Conservation (phyloP, 2,888 invertebrate species). For the Theretra japonica region DNA sequence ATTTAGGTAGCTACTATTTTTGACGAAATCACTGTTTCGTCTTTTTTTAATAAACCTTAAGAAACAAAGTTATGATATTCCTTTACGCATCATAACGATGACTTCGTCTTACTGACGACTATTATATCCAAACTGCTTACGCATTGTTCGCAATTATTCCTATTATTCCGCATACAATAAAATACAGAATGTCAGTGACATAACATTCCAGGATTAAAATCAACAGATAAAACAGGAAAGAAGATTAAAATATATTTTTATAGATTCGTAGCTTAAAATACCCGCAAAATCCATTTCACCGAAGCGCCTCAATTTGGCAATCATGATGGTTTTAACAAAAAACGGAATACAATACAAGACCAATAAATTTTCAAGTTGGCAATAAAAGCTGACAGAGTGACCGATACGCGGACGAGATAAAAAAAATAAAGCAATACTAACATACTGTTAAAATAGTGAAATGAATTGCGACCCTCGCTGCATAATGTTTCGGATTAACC, state of each 20-base stretch:
- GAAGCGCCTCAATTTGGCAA: slow-evolving; percentile 18
- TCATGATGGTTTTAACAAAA: slow-evolving; percentile 22
- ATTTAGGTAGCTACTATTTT: no score
- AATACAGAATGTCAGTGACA: background rate
- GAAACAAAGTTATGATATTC: no score
- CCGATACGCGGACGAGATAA: slow-evolving; percentile 11
- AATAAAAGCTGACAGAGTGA: slow-evolving; percentile 17
- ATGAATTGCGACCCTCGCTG: slow-evolving; percentile 8
- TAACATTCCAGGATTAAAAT: background rate
- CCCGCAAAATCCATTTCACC: background rate
- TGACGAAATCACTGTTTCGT: no score
- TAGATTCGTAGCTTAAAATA: background rate
- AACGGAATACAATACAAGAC: slow-evolving; percentile 19
- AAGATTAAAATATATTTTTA: background rate
- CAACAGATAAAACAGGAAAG: no score
- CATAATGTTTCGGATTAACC: background rate
- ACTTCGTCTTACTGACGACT: no score
- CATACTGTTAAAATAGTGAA: slow-evolving; percentile 16
- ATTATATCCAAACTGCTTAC: no score
- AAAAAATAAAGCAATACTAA: slow-evolving; percentile 9
- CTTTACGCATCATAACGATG: no score
- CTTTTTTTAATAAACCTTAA: no score
- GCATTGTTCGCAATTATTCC: no score
- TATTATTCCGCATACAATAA: no score
- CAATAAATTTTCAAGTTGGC: slow-evolving; percentile 26